Conservation (phyloP, 64 coral and sea anemone species). For the Exaiptasia diaphana region DNA sequence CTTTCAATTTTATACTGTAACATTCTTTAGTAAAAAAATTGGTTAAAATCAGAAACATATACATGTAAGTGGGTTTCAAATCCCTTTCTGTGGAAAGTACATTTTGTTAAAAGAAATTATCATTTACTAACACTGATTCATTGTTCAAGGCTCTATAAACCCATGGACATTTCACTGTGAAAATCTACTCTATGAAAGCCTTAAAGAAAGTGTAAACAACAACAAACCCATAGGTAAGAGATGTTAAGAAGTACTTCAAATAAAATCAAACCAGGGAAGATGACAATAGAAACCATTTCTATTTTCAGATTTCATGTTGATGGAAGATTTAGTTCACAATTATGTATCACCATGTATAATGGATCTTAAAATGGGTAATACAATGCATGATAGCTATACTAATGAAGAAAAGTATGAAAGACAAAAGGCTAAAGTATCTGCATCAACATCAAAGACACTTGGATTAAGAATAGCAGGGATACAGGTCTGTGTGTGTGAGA, state of each 20-base stretch:
- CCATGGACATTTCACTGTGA: conserved; percentile 27
- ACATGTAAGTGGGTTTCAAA: no score
- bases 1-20: no score
- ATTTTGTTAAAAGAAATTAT: no score
- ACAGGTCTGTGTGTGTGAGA: no score
- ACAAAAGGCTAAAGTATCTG: conserved; percentile 19
- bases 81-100: no score
- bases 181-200: background rate
- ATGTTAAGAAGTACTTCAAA: no score
- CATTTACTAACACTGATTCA: no score
- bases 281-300: no score
- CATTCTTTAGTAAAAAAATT: no score
- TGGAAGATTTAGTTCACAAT: conserved; percentile 42
- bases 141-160: background rate
- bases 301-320: conserved; percentile 52
- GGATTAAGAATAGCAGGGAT: conserved; percentile 61
- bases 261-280: no score
- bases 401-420: conserved; percentile 22
- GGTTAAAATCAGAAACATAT: no score
- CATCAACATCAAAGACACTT: conserved; percentile 51
- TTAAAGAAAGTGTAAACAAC: background rate
- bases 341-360: conserved; percentile 29
- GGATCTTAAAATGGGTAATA: conserved; percentile 59
- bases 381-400: conserved; percentile 30
- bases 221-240: background rate